Base-by-base conservation (phyloP, 2,888 invertebrate species). In the Lysandra bellargus region DNA sequence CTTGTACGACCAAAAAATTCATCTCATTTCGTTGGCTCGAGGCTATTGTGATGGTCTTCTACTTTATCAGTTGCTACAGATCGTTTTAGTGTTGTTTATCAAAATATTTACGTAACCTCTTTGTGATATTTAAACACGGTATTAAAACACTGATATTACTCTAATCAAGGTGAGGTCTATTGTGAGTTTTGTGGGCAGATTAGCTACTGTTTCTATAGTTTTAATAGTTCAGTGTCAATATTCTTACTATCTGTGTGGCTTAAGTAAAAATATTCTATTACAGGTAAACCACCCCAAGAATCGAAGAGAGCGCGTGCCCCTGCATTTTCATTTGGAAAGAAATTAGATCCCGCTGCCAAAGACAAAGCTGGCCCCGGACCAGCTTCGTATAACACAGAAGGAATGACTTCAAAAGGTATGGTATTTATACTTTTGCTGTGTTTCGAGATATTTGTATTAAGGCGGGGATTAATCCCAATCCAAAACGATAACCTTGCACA, bases 311-410 rank as follows among this genome's bases (percentile, higher is more conserved):
- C 96, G 76, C 95, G 97, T 80, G 97, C 98, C 1, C 98, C 98
- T 5, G 97, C 98, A 0, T 98, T 97, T 87, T 97, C 97, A 78
- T 98, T 98, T 88, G 98, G 98, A 0, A 96, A 96, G 64, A 96
- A 95, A 84, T 92, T 94, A n/a, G 95, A 95, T 76, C 88, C 92
- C 57, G 95, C 95, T 53, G 91, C 89, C 2, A 90, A 91, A 84
- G 92, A 89, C 79, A 96, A 95, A 83, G 93, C 96, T 74, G 98
- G 98, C 53, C 98, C 98, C 1, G 98, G 98, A 33, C 98, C 98
- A 23, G 98, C 98, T n/a, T 96, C 97, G 82, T 98, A 98, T 91
- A 98, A 98, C 89, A 97, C 98, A 76, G 97, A 97, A 83, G 98
- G 98, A 81, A 95, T 98, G 87, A 97, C 97, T 79, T 95, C 97